Conservation (phyloP, 2,888 invertebrate genomes). For the Metopia argyrocephala region DNA sequence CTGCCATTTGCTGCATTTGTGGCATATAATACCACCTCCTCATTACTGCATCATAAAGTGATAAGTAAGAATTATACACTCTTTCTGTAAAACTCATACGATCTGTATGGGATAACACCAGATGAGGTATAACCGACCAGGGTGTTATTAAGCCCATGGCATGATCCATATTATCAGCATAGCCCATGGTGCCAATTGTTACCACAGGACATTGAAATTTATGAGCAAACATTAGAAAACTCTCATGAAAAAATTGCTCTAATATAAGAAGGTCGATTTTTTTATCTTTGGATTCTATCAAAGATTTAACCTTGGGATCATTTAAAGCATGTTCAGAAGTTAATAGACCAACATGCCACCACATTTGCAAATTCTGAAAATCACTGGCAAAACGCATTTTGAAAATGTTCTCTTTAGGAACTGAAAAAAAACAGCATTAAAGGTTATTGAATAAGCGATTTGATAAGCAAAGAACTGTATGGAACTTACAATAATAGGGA, state of each 20-base stretch:
- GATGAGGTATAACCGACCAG: constrained; percentile 76
- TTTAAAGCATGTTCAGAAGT: constrained; percentile 75
- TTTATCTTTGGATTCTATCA: constrained; percentile 74
- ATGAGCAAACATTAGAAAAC: constrained; percentile 78
- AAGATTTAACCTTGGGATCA: constrained; percentile 70
- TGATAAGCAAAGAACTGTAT: not conserved
- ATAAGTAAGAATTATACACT: constrained; percentile 75
- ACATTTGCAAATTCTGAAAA: constrained; percentile 74
- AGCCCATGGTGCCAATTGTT: constrained; percentile 78
- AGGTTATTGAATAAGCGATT: not conserved
- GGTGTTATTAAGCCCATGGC: constrained; percentile 77
- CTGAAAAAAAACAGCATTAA: constrained; percentile 62
- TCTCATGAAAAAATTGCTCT: constrained; percentile 79
- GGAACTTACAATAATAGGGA: constrained; percentile 74
- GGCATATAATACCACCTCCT: constrained; percentile 76
- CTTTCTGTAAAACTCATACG: constrained; percentile 77
- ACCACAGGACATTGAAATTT: constrained; percentile 78
- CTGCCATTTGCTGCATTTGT: constrained; percentile 75
- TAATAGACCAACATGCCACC: constrained; percentile 74
- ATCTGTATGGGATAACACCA: constrained; percentile 74
- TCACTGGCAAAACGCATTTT: constrained; percentile 75
- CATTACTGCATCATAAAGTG: constrained; percentile 73
- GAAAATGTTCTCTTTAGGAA: constrained; percentile 75
- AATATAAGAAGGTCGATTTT: constrained; percentile 78
- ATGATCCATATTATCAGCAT: constrained; percentile 78